Evolutionary conservation across 2,113 vertebrate genomes (phyloP).

Genomic region (Aspidoscelis tigris): DNA sequence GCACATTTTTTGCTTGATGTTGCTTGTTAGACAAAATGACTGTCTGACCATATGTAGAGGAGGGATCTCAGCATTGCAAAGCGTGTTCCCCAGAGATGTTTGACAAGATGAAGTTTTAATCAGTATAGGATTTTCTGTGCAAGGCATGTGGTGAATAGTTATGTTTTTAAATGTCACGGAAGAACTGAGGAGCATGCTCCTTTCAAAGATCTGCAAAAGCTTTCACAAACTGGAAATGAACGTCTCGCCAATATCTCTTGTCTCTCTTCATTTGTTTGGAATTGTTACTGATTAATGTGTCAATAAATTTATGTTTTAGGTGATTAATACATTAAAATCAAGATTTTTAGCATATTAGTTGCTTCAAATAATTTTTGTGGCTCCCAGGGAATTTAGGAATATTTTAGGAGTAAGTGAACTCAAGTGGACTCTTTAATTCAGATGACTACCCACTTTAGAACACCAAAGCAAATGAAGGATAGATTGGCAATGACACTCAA

Average conservation of each 20-base stretch:
- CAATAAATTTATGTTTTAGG: not conserved
- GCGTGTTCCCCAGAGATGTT: not conserved
- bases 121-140: not conserved
- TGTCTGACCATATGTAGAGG: not conserved
- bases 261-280: too few species aligned
- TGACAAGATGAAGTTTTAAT: slow-evolving; percentile 19
- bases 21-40: slow-evolving; percentile 14
- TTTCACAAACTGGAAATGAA: not conserved
- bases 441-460: too few species aligned
- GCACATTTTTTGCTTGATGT: not conserved
- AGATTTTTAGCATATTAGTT: not conserved
- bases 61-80: not conserved
- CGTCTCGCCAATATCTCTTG: not conserved
- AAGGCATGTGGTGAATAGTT: not conserved
- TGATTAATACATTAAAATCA: not conserved
- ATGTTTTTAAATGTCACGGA: not conserved
- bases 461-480: too few species aligned
- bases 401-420: too few species aligned
- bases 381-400: too few species aligned
- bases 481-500: too few species aligned
- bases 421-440: too few species aligned
- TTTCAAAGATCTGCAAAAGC: not conserved
- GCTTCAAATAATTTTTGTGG: not conserved
- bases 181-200: not conserved
- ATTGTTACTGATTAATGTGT: not conserved